A percentile compares a stretch with the other conserved stretches of the same genome.
Evolutionary conservation across 2,113 vertebrate genomes (phyloP).

Genomic region (Acinonyx jubatus): DNA sequence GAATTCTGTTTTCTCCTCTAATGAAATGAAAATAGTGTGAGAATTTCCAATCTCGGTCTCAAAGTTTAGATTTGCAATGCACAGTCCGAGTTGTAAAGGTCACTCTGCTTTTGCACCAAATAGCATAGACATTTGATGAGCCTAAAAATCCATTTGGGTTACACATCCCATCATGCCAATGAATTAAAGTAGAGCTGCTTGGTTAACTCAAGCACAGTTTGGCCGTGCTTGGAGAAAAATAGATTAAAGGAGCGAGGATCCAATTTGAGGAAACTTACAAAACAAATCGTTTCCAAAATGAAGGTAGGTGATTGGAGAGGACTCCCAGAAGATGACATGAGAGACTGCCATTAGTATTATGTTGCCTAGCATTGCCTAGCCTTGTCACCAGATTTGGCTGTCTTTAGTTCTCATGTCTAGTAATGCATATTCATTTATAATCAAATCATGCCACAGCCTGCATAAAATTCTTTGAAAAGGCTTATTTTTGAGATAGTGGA

Average conservation of each 20-base stretch:
- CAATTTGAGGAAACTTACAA: neutral
- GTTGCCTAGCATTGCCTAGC: neutral
- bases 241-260: slow-evolving; percentile 48
- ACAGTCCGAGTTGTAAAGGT: slow-evolving; percentile 33
- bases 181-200: slow-evolving; percentile 62
- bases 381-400: neutral
- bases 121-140: slow-evolving; percentile 35
- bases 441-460: neutral
- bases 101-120: slow-evolving; percentile 36
- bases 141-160: slow-evolving; percentile 61
- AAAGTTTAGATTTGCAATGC: slow-evolving; percentile 59
- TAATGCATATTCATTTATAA: slow-evolving; percentile 32
- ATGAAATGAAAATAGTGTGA: slow-evolving; percentile 73
- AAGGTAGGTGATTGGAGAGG: slow-evolving; percentile 23
- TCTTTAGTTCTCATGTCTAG: neutral
- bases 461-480: neutral
- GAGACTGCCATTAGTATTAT: neutral
- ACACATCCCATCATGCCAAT: slow-evolving; percentile 54
- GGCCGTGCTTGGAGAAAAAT: slow-evolving; percentile 14
- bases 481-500: neutral
- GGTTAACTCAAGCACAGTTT: slow-evolving; percentile 65
- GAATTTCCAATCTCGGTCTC: slow-evolving; percentile 70
- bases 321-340: neutral
- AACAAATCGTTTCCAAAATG: slow-evolving; percentile 32
- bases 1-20: slow-evolving; percentile 80